These are phyloP conservation scores for Corydoras maculifer DNA, from an alignment of 2,113 vertebrate species.

Conservation along the genomic window DNA sequence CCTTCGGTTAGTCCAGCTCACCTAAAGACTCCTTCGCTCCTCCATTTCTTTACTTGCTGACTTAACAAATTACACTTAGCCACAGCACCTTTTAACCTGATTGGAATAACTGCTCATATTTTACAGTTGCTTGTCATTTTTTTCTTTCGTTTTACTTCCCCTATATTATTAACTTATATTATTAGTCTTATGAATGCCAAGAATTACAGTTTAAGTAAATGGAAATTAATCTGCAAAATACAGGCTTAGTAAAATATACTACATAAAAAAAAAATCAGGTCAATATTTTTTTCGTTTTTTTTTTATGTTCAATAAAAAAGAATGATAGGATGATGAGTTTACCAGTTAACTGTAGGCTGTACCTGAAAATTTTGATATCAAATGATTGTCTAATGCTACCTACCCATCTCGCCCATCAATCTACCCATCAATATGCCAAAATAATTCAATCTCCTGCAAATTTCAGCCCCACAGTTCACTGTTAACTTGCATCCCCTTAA, in stretches of 20 bases:
- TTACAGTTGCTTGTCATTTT: too few species aligned
- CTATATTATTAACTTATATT: too few species aligned
- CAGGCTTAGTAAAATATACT: neutral
- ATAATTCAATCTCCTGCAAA: neutral
- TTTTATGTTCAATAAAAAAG: neutral
- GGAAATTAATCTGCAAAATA: neutral
- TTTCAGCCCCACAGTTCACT: constrained; percentile 4
- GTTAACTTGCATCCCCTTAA: neutral
- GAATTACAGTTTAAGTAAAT: too few species aligned
- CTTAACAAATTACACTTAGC: constrained; percentile 70
- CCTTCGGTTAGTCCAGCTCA: constrained; percentile 27
- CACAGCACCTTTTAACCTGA: constrained; percentile 33
- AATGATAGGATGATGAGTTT: neutral
- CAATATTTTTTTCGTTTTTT: neutral
- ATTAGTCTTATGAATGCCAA: too few species aligned
- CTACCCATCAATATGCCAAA: too few species aligned
- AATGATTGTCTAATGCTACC: too few species aligned
- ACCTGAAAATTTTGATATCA: too few species aligned
- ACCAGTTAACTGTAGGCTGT: too few species aligned
- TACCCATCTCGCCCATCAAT: too few species aligned
- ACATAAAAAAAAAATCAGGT: too few species aligned
- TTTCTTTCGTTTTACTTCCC: too few species aligned
- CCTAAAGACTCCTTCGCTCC: constrained; percentile 17
- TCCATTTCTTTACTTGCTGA: constrained; percentile 54
- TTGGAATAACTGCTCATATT: too few species aligned